Percentiles rank a stretch among this genome's conserved stretches.
Evolutionary conservation across 2,797 vertebrate genomes (phyloP).

Genomic region (Lindbergichthys nudifrons): DNA sequence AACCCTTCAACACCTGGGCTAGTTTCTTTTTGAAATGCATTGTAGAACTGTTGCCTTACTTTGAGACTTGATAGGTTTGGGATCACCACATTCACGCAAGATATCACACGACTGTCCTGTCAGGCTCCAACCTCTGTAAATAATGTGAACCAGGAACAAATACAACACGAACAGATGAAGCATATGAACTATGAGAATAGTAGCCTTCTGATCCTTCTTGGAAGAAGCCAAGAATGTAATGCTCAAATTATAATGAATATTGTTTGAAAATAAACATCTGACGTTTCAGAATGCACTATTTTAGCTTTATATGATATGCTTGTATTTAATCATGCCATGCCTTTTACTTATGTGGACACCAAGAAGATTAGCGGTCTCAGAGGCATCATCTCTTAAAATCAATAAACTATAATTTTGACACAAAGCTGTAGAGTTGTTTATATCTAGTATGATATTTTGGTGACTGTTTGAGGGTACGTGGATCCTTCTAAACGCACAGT

Average conservation of each 20-base stretch:
- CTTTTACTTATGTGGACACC: too few relatives aligned
- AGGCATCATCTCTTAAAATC: too few relatives aligned
- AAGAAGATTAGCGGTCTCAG: too few relatives aligned
- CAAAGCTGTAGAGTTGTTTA: not conserved
- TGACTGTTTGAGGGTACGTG: not conserved
- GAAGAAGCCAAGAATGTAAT: too few relatives aligned
- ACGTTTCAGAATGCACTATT: too few relatives aligned
- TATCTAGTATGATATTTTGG: not conserved
- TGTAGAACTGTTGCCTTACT: slow-evolving; percentile 3
- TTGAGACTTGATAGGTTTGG: not conserved
- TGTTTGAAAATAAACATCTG: too few relatives aligned
- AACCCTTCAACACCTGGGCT: not conserved
- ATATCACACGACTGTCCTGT: not conserved
- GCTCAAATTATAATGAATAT: too few relatives aligned
- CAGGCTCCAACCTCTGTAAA: not conserved
- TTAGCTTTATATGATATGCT: too few relatives aligned
- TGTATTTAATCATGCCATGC: too few relatives aligned
- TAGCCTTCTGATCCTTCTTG: too few relatives aligned
- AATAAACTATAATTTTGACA: not conserved
- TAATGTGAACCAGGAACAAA: not conserved
- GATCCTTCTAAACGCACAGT: not conserved
- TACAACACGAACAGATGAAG: too few relatives aligned
- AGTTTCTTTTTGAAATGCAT: not conserved
- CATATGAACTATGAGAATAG: too few relatives aligned
- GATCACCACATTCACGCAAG: not conserved